Base-by-base conservation (phyloP, 2,113 vertebrate species). In the Chloropsis cyanopogon region DNA sequence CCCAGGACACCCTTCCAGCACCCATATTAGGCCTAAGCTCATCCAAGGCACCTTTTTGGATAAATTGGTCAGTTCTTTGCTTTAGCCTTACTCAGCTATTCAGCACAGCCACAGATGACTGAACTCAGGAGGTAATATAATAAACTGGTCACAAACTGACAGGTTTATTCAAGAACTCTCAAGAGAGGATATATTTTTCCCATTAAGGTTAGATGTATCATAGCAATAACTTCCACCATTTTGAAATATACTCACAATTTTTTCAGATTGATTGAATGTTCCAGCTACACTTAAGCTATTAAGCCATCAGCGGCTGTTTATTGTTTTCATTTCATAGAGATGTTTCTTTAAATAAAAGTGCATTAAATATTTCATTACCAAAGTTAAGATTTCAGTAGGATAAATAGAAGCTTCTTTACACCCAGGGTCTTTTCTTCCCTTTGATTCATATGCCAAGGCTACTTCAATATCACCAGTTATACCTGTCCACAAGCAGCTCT, bases 261-360 rank as follows among this genome's bases (percentile, higher is more conserved):
- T 92, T 86, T 81, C 82, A 86, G 63, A 81, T 35, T 88, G 90
- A 94, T 19, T 66, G 60, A 83, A 60, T 59, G 47, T 25, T 69
- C 39, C 78, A 81, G 37, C 60, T 84, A 71, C 39, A 59, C 39
- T 94, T 54, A 57, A 63, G 54, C 68, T 92, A 90, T 94, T 86
- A 86, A 96, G 64, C 80, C 41, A 94, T 84, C 92, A 88, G 46
- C 44, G 81, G 68, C 77, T 86, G 60, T 96, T 95, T 90, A 95
- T 92, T 92, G 82, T 57, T 93, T 88, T 93, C 47, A 94, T 96
- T 89, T 90, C 81, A 72, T 41, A 83, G 44, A 85, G 19, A 47
- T 13, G 9, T 65, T 90, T 66, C 70, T 86, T 92, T 88, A 88
- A 81, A 24, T 80, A 88, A 42, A 70, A 90, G 11, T 35, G 23